Base-by-base conservation (phyloP, 2,888 invertebrate genomes). In the Tholera decimalis region DNA sequence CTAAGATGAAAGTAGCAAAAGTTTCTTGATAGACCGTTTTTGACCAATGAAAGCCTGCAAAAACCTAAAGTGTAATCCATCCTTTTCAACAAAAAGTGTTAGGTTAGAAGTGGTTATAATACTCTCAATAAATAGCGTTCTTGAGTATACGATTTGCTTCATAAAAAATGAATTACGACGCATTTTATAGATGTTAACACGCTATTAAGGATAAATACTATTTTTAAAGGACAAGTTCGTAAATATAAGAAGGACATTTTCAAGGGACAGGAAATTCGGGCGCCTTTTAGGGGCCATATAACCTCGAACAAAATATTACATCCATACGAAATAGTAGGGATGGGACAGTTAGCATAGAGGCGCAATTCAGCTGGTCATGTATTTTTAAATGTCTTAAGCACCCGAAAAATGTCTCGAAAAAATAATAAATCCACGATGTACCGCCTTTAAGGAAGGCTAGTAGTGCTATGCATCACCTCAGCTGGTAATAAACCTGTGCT, bases 381-480 rank as follows among this genome's bases (percentile, higher is more conserved):
- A 77, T 74, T 80, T 80, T 83, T 74, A 80, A 80, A 83, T 69
- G 73, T 73, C 67, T 76, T 73, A 66, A 75, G 57, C 47, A 70
- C 49, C 63, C 50, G 59, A 66, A 73, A 77, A 80, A 77, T 70
- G 60, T 73, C 71, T 71, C 22, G 56, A 43, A 65, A 54, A 73
- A 64, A 69, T 72, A 72, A 82, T 82, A 83, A 82, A 83, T 82
- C 62, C 73, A 20, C 53, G 26, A 55, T 63, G 69, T 68, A 59
- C 76, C 76, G 79, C 79, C 77, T 88, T 85, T 86, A 87, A 88
- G 88, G 86, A 86, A 85, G 82, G 83, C 79, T 85, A 86, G 81
- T 83, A 75, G 67, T 77, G 77, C 84, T 83, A 86, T 90, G 86
- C 88, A 88, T 89, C 88, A 91, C 86, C 86, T 86, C 85, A 54